These are phyloP conservation scores for Megaceryle torquata DNA, from an alignment of 2,113 vertebrate genomes.

Conservation along the genomic window DNA sequence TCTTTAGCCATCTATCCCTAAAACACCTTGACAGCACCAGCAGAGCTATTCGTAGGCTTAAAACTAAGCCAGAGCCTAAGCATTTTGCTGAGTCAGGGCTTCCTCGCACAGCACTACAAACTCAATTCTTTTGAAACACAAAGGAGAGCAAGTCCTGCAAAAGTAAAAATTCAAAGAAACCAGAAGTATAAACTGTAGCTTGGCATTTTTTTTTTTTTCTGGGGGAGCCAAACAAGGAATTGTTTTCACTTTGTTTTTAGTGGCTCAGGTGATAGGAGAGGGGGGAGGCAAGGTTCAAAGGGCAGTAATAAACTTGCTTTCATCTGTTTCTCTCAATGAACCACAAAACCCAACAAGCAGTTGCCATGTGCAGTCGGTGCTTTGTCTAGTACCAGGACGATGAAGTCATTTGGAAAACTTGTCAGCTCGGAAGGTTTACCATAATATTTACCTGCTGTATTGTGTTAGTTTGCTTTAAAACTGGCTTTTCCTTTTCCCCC, in stretches of 20 bases:
- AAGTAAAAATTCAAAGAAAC: slow-evolving; percentile 36
- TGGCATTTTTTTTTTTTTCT: background rate
- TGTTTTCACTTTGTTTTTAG: background rate
- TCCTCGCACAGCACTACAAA: background rate
- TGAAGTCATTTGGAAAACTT: background rate
- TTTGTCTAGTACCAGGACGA: background rate
- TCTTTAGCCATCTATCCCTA: background rate
- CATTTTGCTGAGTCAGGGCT: background rate
- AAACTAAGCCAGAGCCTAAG: background rate
- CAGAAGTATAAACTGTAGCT: background rate
- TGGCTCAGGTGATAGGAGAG: slow-evolving; percentile 27
- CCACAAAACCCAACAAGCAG: slow-evolving; percentile 7
- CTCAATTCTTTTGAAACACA: background rate
- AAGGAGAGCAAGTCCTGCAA: background rate
- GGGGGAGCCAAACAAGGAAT: background rate
- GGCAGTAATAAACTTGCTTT: slow-evolving; percentile 31
- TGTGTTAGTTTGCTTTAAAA: background rate
- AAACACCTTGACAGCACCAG: background rate
- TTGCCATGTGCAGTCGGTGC: background rate
- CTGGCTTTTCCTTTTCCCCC: background rate
- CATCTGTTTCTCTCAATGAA: slow-evolving; percentile 13
- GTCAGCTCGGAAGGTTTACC: background rate
- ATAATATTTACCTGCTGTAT: background rate
- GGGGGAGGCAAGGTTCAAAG: slow-evolving; percentile 38
- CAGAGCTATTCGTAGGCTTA: background rate